A percentile compares a stretch with the other conserved stretches of the same genome.
These are phyloP conservation scores for Stenodera caucasica DNA, from an alignment of 2,888 invertebrate genomes.

Conservation along the genomic window DNA sequence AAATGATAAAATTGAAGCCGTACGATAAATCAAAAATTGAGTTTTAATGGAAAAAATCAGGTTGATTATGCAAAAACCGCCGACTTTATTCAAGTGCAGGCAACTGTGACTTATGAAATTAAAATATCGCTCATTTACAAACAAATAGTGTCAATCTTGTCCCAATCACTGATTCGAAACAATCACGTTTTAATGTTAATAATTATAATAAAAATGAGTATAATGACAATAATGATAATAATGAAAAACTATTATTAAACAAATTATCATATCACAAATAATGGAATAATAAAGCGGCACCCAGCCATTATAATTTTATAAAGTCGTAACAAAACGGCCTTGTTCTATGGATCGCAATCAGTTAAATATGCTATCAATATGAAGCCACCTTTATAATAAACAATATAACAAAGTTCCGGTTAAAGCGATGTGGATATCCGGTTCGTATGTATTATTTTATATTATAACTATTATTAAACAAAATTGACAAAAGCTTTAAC, in stretches of 20 bases:
- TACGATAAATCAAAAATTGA: too few species aligned
- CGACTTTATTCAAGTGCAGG: background rate
- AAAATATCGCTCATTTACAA: conserved; percentile 5
- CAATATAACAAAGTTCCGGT: conserved; percentile 46
- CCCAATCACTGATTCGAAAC: conserved; percentile 37
- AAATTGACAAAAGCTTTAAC: conserved; percentile 31
- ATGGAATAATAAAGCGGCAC: conserved; percentile 44
- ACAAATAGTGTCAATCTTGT: conserved; percentile 9
- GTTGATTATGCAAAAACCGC: too few species aligned
- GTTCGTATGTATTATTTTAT: conserved; percentile 20
- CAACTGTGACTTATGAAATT: background rate
- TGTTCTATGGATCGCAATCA: conserved; percentile 44
- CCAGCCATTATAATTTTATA: conserved; percentile 46
- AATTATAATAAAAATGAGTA: background rate
- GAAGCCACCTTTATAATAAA: conserved; percentile 40
- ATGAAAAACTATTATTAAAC: conserved; percentile 43
- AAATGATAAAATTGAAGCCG: too few species aligned
- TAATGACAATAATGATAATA: conserved; percentile 18
- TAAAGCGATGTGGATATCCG: conserved; percentile 50
- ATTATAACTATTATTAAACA: conserved; percentile 32
- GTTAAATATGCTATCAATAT: conserved; percentile 46
- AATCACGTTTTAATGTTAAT: conserved; percentile 33
- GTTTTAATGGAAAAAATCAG: too few species aligned
- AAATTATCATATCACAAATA: conserved; percentile 51
- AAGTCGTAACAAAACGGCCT: conserved; percentile 46